A percentile compares a stretch with the other conserved stretches of the same genome.
Evolutionary conservation across 2,797 vertebrate species (phyloP).

Genomic region (Mus minutoides): DNA sequence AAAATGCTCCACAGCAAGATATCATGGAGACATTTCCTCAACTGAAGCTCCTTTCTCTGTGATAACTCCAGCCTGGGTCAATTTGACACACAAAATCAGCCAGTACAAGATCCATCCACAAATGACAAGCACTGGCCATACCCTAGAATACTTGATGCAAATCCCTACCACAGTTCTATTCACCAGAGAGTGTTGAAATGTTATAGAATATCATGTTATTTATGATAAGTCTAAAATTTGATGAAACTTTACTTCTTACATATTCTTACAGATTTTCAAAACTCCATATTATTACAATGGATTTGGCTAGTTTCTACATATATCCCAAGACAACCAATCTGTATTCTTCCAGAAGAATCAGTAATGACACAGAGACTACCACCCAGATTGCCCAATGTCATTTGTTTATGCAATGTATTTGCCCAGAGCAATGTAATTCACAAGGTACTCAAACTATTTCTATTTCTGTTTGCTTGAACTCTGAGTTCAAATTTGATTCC

Average conservation of each 20-base stretch:
- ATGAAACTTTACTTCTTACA: background rate
- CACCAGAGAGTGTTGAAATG: background rate
- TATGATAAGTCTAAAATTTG: background rate
- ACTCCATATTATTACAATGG: background rate
- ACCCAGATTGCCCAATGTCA: background rate
- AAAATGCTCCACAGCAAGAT: too few species aligned
- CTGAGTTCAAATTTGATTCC: background rate
- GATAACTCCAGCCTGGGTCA: too few species aligned
- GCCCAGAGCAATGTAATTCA: background rate
- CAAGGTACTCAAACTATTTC: background rate
- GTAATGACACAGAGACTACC: background rate
- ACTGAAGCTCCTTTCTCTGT: too few species aligned
- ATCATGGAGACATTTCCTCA: too few species aligned
- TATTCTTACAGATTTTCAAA: conserved; percentile 10
- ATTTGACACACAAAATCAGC: too few species aligned
- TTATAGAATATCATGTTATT: background rate
- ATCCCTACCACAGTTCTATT: background rate
- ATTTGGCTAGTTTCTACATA: conserved; percentile 11
- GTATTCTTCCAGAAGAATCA: background rate
- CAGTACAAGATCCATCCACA: background rate
- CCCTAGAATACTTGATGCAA: background rate
- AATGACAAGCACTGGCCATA: rapidly evolving
- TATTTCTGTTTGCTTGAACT: background rate
- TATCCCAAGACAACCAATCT: background rate
- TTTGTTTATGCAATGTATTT: background rate